Evolutionary conservation across 2,797 vertebrate species (phyloP), one percentile per base, ranked within the genome.

Genomic region (Dallia pectoralis): DNA sequence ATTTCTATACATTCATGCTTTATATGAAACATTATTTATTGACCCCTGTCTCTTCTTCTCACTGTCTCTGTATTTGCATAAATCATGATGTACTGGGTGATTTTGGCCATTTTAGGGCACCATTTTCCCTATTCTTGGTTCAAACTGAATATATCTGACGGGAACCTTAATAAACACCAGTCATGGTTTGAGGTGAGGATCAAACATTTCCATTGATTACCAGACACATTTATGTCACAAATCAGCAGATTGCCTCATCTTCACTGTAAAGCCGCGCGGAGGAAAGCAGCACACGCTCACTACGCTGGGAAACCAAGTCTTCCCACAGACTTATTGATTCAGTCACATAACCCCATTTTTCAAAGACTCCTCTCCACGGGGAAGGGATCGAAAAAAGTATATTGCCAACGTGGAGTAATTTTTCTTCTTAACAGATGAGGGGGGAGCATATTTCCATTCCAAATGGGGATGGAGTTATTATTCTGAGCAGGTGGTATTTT

Each of bases 401-500:
- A 70, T 64, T 8, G 70, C 78, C 71, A 64, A 85, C 65, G 77
- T 76, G 69, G 62, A 83, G 83, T 70, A 12, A 85, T 90, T 87
- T 91, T 85, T 91, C 87, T 84, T 81, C 81, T 78, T 73, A 86
- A 90, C 80, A 51, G 74, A 85, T 78, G 68, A 75, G 73, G 74
- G 79, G 81, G 81, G 71, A 86, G 87, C 81, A 87, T 87, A 89
- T 94, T 94, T 94, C 84, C 78, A 91, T 93, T 92, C 90, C 73
- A 85, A 93, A 92, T 90, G 86, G 82, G 87, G 91, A 91, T 84
- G 79, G 87, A 90, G 86, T 92, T 93, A 90, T 91, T 93, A 91
- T 82, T 89, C 83, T 63, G 73, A 91, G 89, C 69, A 84, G 80
- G 47, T 72, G 70, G 78, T 89, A 89, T 93, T 96, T 94, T 94